Evolutionary conservation across 2,888 invertebrate genomes (phyloP).

Genomic region (Aphidoletes aphidimyza): DNA sequence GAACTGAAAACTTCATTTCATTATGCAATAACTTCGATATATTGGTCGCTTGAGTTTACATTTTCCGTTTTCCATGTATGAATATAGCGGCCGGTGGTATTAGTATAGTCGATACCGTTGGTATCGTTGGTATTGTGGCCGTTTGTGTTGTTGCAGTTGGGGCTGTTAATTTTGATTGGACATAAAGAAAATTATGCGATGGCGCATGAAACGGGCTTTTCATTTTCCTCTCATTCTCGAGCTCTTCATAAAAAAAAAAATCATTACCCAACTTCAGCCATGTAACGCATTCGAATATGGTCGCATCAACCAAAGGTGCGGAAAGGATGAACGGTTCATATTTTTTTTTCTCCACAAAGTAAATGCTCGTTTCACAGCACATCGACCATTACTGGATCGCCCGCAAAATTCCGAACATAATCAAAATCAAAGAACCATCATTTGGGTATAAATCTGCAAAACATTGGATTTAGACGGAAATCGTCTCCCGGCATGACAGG

Average conservation of each 20-base stretch:
- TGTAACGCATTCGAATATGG: not conserved
- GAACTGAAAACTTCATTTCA: constrained; percentile 32
- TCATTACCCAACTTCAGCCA: constrained; percentile 3
- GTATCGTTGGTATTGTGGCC: no score
- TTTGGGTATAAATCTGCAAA: constrained; percentile 2
- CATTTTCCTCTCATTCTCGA: not conserved
- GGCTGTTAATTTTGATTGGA: constrained; percentile 2
- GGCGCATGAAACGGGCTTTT: not conserved
- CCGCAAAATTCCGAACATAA: not conserved
- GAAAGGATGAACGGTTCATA: constrained; percentile 11
- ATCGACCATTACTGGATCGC: constrained; percentile 26
- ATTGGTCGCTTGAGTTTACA: constrained; percentile 22
- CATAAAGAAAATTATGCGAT: constrained; percentile 43
- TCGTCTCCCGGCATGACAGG: constrained; percentile 12
- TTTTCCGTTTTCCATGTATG: not conserved
- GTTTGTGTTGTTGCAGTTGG: not conserved
- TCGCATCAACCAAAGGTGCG: not conserved
- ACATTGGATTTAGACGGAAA: constrained; percentile 24
- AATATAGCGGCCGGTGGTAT: no score
- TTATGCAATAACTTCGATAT: not conserved
- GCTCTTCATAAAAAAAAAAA: constrained; percentile 11
- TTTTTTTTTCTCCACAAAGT: no score
- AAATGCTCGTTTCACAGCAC: not conserved
- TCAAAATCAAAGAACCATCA: constrained; percentile 43
- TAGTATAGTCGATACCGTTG: no score